Percentiles rank a stretch among this genome's conserved stretches.
Conservation (phyloP, 2,113 vertebrate genomes). For the Carlito syrichta region DNA sequence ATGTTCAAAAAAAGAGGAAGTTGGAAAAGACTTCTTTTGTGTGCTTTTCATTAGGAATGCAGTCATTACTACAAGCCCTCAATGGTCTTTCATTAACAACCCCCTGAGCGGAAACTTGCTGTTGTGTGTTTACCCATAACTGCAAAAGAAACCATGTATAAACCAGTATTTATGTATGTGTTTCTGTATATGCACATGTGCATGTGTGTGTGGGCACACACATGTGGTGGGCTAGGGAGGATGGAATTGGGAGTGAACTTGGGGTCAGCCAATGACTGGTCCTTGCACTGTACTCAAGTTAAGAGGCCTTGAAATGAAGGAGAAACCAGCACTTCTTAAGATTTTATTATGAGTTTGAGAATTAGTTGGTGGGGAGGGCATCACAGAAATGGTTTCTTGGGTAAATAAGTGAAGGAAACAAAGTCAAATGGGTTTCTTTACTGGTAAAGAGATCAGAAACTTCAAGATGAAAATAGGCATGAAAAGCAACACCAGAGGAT, state of each 20-base stretch:
- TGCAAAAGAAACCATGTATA: neutral
- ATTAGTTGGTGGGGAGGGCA: neutral
- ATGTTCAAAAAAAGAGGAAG: neutral
- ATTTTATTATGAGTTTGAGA: neutral
- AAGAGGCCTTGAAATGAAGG: neutral
- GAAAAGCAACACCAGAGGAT: neutral
- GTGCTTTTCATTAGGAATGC: neutral
- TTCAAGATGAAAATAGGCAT: neutral
- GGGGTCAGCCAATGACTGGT: neutral
- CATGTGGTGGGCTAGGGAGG: neutral
- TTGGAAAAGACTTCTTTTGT: neutral
- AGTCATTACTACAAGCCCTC: neutral
- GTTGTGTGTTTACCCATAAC: neutral
- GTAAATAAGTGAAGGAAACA: neutral
- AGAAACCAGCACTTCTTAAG: neutral
- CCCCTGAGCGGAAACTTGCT: neutral
- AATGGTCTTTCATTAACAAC: neutral
- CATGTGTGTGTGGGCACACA: rapidly evolving
- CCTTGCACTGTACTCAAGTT: neutral
- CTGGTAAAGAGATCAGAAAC: neutral
- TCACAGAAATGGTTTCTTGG: neutral
- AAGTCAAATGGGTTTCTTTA: neutral
- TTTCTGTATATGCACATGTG: rapidly evolving
- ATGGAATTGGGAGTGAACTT: neutral
- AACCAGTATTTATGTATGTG: neutral